Base-by-base conservation (phyloP, 1,140 invertebrate genomes). In the Zaprionus ornatus region DNA sequence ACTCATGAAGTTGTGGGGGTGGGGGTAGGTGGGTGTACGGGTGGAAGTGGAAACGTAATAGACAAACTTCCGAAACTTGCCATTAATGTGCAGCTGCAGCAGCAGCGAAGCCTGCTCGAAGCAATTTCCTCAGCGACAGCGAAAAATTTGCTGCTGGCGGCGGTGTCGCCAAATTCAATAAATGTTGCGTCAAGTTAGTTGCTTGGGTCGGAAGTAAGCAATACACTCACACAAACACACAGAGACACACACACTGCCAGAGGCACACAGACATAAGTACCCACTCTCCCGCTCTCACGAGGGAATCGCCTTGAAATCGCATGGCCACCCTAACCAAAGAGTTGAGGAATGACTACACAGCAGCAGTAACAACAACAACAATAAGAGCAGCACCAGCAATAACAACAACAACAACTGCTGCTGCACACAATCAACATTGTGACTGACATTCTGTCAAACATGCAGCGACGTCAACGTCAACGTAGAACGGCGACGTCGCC, bases 381-480 rank as follows among this genome's bases (percentile, higher is more conserved):
- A 23, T 17, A 56, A 32, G 19, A 68, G 35, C 37, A 59, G 17
- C 63, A 32, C 27, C 27, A 50, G 45, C 10, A n/a, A 40, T 5
- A 37, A 37, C 35, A 37, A 37, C 48, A 63, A 65, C 35, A 59
- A 55, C 60, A 63, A 63, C 62, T 54, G 6, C 35, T 37, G 35
- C 45, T 50, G 45, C 19, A 42, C 21, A 64, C 63, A 68, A 63
- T 67, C 63, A 74, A 52, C 59, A 74, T 48, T 75, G 55, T 88
- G 84, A 88, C 78, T 90, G 84, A 84, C 85, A 84, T 81, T 84
- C 85, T 84, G 85, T 88, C 85, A 88, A 90, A 88, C 66, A 76
- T 80, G 74, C 85, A 78, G 74, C 74, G 65, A 88, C 83, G 71
- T 76, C 82, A 65, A 74, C 84, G 77, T 87, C 70, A 68, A 80